A percentile compares a stretch with the other conserved stretches of the same genome.
These are phyloP conservation scores for Rhinopomastus cyanomelas DNA, from an alignment of 2,113 vertebrate species.

Conservation along the genomic window DNA sequence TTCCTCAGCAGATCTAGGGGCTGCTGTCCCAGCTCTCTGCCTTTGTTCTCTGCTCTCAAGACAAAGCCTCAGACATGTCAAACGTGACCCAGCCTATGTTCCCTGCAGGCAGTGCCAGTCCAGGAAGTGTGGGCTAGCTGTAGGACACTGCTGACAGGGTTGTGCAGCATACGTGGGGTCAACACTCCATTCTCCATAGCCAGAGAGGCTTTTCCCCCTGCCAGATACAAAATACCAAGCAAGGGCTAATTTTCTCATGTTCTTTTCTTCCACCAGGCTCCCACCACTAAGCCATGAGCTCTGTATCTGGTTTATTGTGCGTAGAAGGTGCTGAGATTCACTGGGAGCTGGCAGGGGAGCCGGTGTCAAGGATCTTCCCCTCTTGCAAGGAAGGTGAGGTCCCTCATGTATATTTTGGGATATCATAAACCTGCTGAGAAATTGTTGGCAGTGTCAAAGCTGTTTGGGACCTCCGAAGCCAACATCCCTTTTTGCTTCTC, in stretches of 20 bases:
- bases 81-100: background rate
- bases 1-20: background rate
- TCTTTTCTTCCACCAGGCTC: background rate
- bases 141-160: background rate
- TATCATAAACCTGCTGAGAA: background rate
- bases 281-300: background rate
- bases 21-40: background rate
- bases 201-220: background rate
- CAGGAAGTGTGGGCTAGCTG: background rate
- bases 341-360: background rate
- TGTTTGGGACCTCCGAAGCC: background rate
- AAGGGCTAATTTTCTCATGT: background rate
- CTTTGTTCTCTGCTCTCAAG: background rate
- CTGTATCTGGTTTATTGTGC: background rate
- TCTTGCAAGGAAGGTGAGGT: fast-evolving
- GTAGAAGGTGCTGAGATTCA: background rate
- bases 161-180: fast-evolving
- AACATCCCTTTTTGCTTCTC: background rate
- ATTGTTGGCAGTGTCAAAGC: background rate
- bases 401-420: background rate
- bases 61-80: fast-evolving
- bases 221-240: fast-evolving
- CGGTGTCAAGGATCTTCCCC: background rate
- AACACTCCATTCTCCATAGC: background rate
- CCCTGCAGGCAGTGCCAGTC: fast-evolving